Percentiles rank a stretch among this genome's conserved stretches.
These are phyloP conservation scores for Scolopax rusticola DNA, from an alignment of 2,797 vertebrate genomes.

Conservation along the genomic window DNA sequence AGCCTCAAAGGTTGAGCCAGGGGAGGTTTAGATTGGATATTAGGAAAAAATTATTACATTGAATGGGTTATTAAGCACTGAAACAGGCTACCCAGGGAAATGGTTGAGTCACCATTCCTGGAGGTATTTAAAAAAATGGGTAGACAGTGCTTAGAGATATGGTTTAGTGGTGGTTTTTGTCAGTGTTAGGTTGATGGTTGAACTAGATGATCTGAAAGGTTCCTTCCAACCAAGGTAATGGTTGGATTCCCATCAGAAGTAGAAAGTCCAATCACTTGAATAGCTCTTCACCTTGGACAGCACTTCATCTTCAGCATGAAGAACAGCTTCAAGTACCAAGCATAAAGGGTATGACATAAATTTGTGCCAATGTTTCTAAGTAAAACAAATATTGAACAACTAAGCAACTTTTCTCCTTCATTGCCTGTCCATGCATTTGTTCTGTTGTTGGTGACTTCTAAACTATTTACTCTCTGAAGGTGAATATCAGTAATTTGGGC, in stretches of 20 bases:
- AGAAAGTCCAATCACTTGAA: neutral
- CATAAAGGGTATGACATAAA: neutral
- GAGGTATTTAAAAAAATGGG: too few species aligned
- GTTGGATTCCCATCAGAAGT: neutral
- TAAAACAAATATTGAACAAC: neutral
- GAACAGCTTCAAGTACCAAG: neutral
- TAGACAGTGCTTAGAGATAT: too few species aligned
- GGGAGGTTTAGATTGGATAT: too few species aligned
- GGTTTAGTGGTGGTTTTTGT: too few species aligned
- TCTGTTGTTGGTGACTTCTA: neutral
- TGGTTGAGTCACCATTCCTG: too few species aligned
- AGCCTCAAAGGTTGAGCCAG: too few species aligned
- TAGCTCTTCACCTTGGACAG: neutral
- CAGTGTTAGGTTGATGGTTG: too few species aligned
- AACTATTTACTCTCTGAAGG: neutral
- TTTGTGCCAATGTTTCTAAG: neutral
- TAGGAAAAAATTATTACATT: too few species aligned
- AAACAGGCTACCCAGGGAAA: too few species aligned
- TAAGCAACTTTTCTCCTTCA: neutral
- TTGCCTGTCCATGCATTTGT: neutral
- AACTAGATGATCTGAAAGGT: too few species aligned
- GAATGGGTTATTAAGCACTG: too few species aligned
- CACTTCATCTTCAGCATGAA: neutral
- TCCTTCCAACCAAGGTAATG: too few species aligned
- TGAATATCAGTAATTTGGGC: neutral